Base-by-base conservation (phyloP, 2,888 invertebrate species). In the Tachina fera region DNA sequence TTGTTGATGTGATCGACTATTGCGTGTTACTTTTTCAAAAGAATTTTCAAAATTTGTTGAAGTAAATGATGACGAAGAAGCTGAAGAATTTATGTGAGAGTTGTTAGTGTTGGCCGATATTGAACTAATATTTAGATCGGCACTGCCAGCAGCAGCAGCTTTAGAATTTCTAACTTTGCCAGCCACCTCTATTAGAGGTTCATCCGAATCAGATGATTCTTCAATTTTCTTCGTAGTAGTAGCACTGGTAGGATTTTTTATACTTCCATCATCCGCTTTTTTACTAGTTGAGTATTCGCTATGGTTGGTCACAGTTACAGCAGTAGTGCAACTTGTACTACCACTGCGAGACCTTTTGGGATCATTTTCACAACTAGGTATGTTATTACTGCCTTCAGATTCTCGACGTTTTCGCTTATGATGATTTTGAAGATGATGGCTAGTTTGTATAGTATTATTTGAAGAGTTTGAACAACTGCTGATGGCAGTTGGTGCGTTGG, bases 141-240 rank as follows among this genome's bases (percentile, higher is more conserved):
- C 67, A 77, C 80, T 83, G 71, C 84, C 74, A 51, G 80, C 78
- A 77, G 80, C 82, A 70, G 87, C 85, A 63, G 88, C 89, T 88
- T 92, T 92, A 0, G 92, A 92, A 78, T 90, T 91, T 72, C 96
- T 93, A 92, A 96, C 95, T 93, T 96, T 92, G 88, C 95, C 95
- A 16, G 94, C 94, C 71, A 95, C 93, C 89, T 96, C 95, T 87
- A 96, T 96, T 83, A 97, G 93, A 78, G 96, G 96, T 92, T 97
- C 97, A 91, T 97, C 97, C 87, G 95, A 96, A 90, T 97, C 97
- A 71, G 96, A 96, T 81, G 95, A 95, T 89, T 96, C 96, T 90
- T 95, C 95, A 16, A 89, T 81, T 65, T 90, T 90, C 19, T 89
- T 90, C 9, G 61, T 63, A 8, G 61, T 63, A 8, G 77, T 47